These are phyloP conservation scores for Halcyon senegalensis DNA, from an alignment of 2,113 vertebrate genomes.

Conservation along the genomic window DNA sequence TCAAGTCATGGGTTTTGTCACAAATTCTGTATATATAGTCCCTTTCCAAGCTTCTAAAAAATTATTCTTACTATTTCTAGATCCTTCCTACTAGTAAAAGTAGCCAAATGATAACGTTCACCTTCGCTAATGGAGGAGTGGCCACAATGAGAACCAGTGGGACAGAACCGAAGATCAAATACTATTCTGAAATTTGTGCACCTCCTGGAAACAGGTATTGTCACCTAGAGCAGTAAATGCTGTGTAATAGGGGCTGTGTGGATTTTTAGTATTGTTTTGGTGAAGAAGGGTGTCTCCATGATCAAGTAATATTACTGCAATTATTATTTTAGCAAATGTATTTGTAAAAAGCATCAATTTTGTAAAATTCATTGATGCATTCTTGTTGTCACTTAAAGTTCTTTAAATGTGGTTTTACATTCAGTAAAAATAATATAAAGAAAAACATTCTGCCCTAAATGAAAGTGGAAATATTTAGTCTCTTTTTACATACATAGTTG, in stretches of 20 bases:
- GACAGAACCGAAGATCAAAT: conserved; percentile 98
- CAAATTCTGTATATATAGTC: neutral
- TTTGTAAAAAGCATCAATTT: neutral
- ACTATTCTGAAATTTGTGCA: conserved; percentile 93
- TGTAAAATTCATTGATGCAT: neutral
- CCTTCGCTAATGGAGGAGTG: conserved; percentile 91
- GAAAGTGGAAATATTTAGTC: neutral
- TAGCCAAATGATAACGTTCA: conserved; percentile 98
- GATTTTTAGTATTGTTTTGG: neutral
- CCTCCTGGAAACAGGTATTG: conserved; percentile 92
- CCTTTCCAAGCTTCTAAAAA: neutral
- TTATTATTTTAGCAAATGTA: neutral
- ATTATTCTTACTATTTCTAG: conserved; percentile 67
- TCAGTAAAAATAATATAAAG: neutral
- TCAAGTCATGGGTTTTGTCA: neutral
- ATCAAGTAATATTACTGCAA: neutral
- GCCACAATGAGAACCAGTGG: conserved; percentile 97
- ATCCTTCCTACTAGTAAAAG: conserved; percentile 91
- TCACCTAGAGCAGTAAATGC: neutral
- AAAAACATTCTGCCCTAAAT: neutral
- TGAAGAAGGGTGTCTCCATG: neutral
- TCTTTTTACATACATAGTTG: neutral
- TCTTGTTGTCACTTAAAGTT: neutral
- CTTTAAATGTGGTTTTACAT: neutral
- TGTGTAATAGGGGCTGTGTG: neutral